Percentiles rank a stretch among this genome's conserved stretches.
Evolutionary conservation across 1,140 invertebrate genomes (phyloP).

Genomic region (Thereuonema tuberculata): DNA sequence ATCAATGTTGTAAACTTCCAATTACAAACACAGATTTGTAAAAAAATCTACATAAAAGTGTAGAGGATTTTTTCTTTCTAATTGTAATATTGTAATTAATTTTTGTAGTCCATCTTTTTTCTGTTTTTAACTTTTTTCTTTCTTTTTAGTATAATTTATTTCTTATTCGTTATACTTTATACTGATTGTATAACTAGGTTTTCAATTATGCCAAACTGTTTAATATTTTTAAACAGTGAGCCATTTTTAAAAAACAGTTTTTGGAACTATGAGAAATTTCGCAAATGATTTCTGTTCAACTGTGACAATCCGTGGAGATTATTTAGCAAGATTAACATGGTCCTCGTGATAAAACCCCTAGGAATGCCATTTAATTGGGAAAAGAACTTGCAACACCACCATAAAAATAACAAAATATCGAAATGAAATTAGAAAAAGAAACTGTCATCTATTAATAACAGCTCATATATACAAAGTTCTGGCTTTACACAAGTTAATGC

Average conservation of each 20-base stretch:
- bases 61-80: background rate
- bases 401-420: background rate
- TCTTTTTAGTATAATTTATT: no score
- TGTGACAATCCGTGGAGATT: background rate
- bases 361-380: background rate
- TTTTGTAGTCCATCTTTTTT: background rate
- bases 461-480: no score
- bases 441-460: no score
- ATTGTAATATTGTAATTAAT: background rate
- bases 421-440: no score
- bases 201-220: background rate
- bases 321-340: background rate
- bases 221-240: background rate
- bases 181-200: background rate
- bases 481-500: no score
- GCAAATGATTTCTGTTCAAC: background rate
- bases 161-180: background rate
- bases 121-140: no score
- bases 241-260: background rate
- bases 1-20: background rate
- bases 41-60: background rate
- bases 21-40: background rate
- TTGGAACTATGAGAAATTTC: background rate
- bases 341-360: background rate
- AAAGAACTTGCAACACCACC: background rate